phyloP scores from a whole-genome alignment of 92 coral and sea anemone genomes.

The Blastomussa wellsi region DNA sequence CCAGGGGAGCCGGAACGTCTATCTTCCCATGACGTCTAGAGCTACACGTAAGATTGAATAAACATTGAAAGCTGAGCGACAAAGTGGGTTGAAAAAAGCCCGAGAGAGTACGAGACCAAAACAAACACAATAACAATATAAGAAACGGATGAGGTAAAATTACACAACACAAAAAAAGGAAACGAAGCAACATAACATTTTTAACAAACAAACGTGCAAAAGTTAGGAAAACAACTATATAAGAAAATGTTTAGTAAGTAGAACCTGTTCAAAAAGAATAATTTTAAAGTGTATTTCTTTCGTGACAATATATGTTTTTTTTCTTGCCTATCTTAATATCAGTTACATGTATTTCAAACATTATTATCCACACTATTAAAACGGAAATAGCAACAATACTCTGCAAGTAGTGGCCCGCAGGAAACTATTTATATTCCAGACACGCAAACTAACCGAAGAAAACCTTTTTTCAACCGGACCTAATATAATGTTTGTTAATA shows the following conservation, averaged over 20 bases:
- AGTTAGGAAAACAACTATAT: not conserved
- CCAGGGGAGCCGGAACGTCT: no score
- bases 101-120: not conserved
- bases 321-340: not conserved
- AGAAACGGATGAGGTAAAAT: constrained; percentile 8
- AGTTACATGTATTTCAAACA: constrained; percentile 14
- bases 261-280: not conserved
- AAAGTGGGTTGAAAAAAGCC: not conserved
- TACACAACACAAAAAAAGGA: not conserved
- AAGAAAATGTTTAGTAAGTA: not conserved
- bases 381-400: constrained; percentile 6
- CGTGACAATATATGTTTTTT: not conserved
- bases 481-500: constrained; percentile 19
- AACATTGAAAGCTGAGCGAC: not conserved
- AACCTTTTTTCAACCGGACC: not conserved
- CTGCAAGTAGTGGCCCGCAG: constrained; percentile 5
- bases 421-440: constrained; percentile 16
- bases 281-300: not conserved
- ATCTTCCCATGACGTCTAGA: no score
- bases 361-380: constrained; percentile 5
- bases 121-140: constrained; percentile 4
- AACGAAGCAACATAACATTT: not conserved
- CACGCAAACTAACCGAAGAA: constrained; percentile 25
- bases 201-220: not conserved
- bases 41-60: not conserved